Evolutionary conservation across 1,140 invertebrate genomes (phyloP), one percentile per base, ranked within the genome.

Genomic region (Vanessa atalanta): DNA sequence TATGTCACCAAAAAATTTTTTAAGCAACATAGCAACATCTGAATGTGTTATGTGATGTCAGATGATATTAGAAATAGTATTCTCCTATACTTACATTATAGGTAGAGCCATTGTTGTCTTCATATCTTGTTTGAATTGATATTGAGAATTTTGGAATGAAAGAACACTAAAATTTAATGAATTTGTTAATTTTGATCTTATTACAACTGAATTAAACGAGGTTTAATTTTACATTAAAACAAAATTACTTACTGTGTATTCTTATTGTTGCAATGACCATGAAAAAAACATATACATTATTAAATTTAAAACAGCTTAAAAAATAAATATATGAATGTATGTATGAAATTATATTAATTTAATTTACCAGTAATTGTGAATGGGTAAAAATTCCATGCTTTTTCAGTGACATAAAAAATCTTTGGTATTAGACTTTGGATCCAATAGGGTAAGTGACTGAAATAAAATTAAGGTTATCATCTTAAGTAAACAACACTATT

Each of bases 381-480:
- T 60, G 98, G 98, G 93, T 98, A 99, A 93, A 97, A 98, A 91
- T 99, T 99, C 97, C 97, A 98, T 15, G 97, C 97, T 86, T 98
- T 98, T 92, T 98, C 98, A 75, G 96, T 98, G 0, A 98, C 95
- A 91, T 98, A 99, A 93, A 98, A 98, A 89, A 98, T 96, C 90
- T 95, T 96, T 73, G 98, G 98, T 86, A 97, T 95, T 50, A 98
- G 88, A 13, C 97, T 95, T 88, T 97, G 96, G 73, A 98, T 94
- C 97, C 97, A 99, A 85, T 96, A 96, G 16, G 98, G 98, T 66
- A 99, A 93, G 83, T 97, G 97, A 89, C 97, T 98, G 90, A 51
- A 95, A 94, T 83, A 79, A 79, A 80, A 63, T 26, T 55, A 50
- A 66, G 31, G 43, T 43, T 60, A 65, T 48, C 55, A 55, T 65